Conservation (phyloP, 2,888 invertebrate genomes). For the Sinodicranocentrus sp. region DNA sequence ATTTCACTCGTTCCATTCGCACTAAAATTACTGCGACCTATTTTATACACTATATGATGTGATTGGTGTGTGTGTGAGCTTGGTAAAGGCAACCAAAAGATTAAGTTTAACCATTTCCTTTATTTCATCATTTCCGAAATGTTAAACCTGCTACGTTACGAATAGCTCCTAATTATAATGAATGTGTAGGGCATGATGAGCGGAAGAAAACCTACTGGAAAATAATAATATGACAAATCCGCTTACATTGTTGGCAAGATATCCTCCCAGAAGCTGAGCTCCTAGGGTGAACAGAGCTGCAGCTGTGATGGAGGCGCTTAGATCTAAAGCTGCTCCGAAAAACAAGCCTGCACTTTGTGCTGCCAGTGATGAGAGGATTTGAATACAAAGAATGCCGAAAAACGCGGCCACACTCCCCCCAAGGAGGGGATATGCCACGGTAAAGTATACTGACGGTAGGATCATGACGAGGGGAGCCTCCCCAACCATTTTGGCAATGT, state of each 20-base stretch:
- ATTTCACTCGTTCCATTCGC: too few relatives aligned
- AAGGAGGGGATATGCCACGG: slow-evolving; percentile 88
- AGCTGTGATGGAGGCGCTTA: slow-evolving; percentile 87
- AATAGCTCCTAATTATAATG: neutral
- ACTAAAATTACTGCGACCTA: too few relatives aligned
- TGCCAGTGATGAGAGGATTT: slow-evolving; percentile 75
- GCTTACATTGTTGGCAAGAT: slow-evolving; percentile 81
- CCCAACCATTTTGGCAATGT: slow-evolving; percentile 87
- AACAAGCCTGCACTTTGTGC: slow-evolving; percentile 86
- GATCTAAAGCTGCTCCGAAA: slow-evolving; percentile 88
- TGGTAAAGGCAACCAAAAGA: too few relatives aligned
- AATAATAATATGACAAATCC: slow-evolving; percentile 21
- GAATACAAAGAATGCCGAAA: slow-evolving; percentile 84
- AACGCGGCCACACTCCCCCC: slow-evolving; percentile 84
- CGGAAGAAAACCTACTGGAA: too few relatives aligned
- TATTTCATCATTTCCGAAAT: too few relatives aligned
- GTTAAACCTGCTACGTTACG: too few relatives aligned
- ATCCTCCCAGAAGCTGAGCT: slow-evolving; percentile 88
- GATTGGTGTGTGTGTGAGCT: too few relatives aligned
- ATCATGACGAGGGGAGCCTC: slow-evolving; percentile 87
- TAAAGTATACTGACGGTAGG: slow-evolving; percentile 86
- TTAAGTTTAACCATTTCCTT: too few relatives aligned
- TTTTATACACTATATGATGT: too few relatives aligned
- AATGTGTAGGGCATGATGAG: too few relatives aligned
- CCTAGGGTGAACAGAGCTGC: slow-evolving; percentile 88